phyloP scores from a whole-genome alignment of 2,113 vertebrate genomes.

The Periophthalmus modestus region DNA sequence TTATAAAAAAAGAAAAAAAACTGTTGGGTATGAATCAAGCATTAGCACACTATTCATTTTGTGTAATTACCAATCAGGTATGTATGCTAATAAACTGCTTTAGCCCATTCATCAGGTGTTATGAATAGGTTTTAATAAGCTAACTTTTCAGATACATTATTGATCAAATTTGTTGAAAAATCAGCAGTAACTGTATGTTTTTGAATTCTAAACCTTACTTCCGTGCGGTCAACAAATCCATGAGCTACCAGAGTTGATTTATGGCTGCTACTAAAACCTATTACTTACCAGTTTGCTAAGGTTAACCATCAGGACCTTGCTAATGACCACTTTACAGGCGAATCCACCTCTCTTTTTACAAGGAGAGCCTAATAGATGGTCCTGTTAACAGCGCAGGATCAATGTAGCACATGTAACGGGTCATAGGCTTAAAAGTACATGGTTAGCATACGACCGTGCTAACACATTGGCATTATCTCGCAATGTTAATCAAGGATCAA shows the following conservation, averaged over 20 bases:
- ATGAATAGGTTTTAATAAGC: neutral
- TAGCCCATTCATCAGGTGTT: neutral
- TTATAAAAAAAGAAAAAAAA: neutral
- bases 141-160: conserved; percentile 1
- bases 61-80: neutral
- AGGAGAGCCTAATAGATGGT: neutral
- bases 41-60: neutral
- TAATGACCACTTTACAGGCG: conserved; percentile 3
- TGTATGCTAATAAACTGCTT: neutral
- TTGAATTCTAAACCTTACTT: neutral
- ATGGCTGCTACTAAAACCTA: conserved; percentile 9
- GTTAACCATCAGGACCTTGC: conserved; percentile 5
- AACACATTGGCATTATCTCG: no score
- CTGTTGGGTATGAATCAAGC: neutral
- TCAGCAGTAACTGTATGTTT: neutral
- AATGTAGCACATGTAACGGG: neutral
- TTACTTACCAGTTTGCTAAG: conserved; percentile 11
- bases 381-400: neutral
- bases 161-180: neutral
- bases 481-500: no score
- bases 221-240: neutral
- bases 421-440: neutral
- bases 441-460: neutral
- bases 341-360: conserved; percentile 2
- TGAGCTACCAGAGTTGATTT: neutral